phyloP scores from a whole-genome alignment of 2,888 invertebrate genomes.

The Patella depressa region DNA sequence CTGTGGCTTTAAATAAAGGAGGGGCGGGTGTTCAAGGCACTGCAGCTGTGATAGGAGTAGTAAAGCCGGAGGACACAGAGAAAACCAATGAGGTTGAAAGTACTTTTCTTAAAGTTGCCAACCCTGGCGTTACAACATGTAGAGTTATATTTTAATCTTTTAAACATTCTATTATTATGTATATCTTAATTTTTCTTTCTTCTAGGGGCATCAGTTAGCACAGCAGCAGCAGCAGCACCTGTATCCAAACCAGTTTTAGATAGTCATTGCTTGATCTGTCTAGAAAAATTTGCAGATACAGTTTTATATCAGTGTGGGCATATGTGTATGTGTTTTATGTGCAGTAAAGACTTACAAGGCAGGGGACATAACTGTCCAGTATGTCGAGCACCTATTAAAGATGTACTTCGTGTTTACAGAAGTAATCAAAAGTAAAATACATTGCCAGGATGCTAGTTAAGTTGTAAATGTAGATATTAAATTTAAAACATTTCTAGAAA shows the following conservation, averaged over 20 bases:
- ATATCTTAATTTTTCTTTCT: conserved; percentile 6
- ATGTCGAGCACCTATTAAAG: conserved; percentile 68
- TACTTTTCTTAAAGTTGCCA: too few relatives aligned
- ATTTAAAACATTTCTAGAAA: too few relatives aligned
- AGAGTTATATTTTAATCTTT: too few relatives aligned
- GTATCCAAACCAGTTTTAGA: conserved; percentile 56
- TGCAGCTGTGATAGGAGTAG: too few relatives aligned
- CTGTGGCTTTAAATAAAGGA: too few relatives aligned
- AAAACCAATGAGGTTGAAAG: too few relatives aligned
- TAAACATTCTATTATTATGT: not conserved
- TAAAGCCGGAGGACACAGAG: too few relatives aligned
- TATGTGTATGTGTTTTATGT: conserved; percentile 68
- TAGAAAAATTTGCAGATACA: conserved; percentile 64
- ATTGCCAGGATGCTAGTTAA: too few relatives aligned
- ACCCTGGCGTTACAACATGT: too few relatives aligned
- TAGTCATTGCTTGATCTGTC: conserved; percentile 67
- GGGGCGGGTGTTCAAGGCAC: too few relatives aligned
- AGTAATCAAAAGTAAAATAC: conserved; percentile 46
- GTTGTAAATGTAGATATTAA: too few relatives aligned
- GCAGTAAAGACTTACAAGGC: conserved; percentile 62
- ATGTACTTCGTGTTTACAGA: conserved; percentile 67
- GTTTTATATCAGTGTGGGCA: conserved; percentile 71
- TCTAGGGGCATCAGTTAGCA: conserved; percentile 27
- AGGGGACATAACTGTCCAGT: conserved; percentile 65
- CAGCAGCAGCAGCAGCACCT: conserved; percentile 21